Conservation (phyloP, 1,140 invertebrate species). For the Episyrphus balteatus region DNA sequence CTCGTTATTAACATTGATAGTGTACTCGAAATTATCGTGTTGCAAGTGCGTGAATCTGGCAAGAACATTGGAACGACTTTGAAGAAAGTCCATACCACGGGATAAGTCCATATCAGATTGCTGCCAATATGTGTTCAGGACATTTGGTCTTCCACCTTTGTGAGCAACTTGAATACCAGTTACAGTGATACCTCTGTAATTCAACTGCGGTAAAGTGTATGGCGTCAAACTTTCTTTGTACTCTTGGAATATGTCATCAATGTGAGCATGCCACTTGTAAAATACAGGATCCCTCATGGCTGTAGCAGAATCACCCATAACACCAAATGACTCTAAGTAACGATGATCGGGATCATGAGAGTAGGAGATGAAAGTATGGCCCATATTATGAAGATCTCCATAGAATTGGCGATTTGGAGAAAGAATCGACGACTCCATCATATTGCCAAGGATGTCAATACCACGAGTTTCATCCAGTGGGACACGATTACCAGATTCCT, state of each 20-base stretch:
- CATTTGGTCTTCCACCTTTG: conserved; percentile 41
- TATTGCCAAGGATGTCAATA: conserved; percentile 69
- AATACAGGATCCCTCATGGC: conserved; percentile 76
- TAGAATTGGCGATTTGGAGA: conserved; percentile 57
- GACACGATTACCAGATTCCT: conserved; percentile 40
- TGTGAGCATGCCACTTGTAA: conserved; percentile 71
- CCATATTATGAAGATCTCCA: conserved; percentile 63
- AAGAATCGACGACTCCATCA: conserved; percentile 61
- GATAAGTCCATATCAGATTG: conserved; percentile 61
- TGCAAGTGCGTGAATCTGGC: conserved; percentile 64
- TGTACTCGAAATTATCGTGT: conserved; percentile 56
- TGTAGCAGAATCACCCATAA: conserved; percentile 61
- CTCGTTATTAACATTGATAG: conserved; percentile 52
- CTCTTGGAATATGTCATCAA: conserved; percentile 68
- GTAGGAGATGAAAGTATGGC: conserved; percentile 52
- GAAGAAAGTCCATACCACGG: conserved; percentile 64
- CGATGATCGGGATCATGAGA: conserved; percentile 62
- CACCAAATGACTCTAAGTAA: conserved; percentile 52
- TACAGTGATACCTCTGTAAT: conserved; percentile 51
- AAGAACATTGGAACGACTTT: conserved; percentile 50
- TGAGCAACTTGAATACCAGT: conserved; percentile 40
- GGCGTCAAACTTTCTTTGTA: conserved; percentile 58
- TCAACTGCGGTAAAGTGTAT: conserved; percentile 47
- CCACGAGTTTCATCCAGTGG: conserved; percentile 53
- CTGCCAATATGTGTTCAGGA: conserved; percentile 57